These are phyloP conservation scores for Thysanoteuthis rhombus DNA, from an alignment of 2,888 invertebrate genomes.

Conservation along the genomic window DNA sequence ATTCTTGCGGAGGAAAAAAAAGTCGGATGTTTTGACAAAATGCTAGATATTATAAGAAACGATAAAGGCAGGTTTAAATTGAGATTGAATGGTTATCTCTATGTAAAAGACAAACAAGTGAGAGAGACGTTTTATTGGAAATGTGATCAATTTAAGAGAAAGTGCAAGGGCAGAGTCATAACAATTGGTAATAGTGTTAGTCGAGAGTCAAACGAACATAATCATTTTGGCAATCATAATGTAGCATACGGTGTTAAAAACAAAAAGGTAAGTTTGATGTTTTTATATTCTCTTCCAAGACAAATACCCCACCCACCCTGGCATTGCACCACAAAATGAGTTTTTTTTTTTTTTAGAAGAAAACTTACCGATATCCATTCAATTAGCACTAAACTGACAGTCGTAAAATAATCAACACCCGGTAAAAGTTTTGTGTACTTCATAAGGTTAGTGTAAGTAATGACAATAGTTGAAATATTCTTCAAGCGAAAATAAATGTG, in stretches of 20 bases:
- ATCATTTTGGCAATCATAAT: neutral
- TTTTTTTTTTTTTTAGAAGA: too few species aligned
- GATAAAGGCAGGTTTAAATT: neutral
- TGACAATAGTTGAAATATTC: too few species aligned
- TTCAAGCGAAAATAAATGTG: too few species aligned
- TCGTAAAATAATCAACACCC: too few species aligned
- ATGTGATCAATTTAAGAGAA: neutral
- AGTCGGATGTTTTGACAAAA: neutral
- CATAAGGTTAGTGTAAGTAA: too few species aligned
- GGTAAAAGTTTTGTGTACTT: too few species aligned
- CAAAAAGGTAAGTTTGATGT: neutral
- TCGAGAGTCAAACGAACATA: neutral
- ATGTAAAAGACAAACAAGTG: slow-evolving; percentile 16
- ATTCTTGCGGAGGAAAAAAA: too few species aligned
- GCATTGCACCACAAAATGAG: too few species aligned
- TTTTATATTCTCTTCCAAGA: neutral
- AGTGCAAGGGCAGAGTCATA: neutral
- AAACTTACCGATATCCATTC: too few species aligned
- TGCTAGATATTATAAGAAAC: neutral
- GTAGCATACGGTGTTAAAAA: neutral
- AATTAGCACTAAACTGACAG: too few species aligned
- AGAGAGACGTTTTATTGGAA: neutral
- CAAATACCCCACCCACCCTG: too few species aligned
- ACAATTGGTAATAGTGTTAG: neutral
- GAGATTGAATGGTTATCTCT: neutral